Percentiles rank a stretch among this genome's conserved stretches.
Evolutionary conservation across 2,888 invertebrate species (phyloP).

Genomic region (Melanargia galathea): DNA sequence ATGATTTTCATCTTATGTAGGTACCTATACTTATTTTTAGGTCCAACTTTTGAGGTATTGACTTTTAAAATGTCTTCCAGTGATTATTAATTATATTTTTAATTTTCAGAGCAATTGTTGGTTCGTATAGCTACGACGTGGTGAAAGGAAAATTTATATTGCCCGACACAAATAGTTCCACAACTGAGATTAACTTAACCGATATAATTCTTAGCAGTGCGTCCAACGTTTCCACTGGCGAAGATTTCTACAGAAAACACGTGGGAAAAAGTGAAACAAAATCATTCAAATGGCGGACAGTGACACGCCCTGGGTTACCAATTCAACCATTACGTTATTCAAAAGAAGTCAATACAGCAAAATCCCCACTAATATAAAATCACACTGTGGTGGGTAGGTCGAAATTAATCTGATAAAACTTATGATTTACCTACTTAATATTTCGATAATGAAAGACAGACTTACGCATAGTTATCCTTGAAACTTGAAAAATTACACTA

Average conservation of each 20-base stretch:
- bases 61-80: neutral
- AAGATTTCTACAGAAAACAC: slow-evolving; percentile 28
- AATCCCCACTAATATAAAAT: neutral
- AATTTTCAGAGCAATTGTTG: slow-evolving; percentile 56
- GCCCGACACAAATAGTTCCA: slow-evolving; percentile 9
- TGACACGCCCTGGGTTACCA: neutral
- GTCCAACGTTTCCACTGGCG: neutral
- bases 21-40: too few relatives aligned
- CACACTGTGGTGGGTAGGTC: too few relatives aligned
- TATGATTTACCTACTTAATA: too few relatives aligned
- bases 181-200: slow-evolving; percentile 24
- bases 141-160: slow-evolving; percentile 47
- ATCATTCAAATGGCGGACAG: slow-evolving; percentile 12
- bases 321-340: slow-evolving; percentile 18
- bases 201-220: slow-evolving; percentile 24
- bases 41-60: too few relatives aligned
- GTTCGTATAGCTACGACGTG: slow-evolving; percentile 52
- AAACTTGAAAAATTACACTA: too few relatives aligned
- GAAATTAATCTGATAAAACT: too few relatives aligned
- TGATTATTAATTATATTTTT: neutral
- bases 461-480: too few relatives aligned
- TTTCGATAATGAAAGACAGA: too few relatives aligned
- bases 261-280: slow-evolving; percentile 15
- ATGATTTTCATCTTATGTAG: too few relatives aligned
- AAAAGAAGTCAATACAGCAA: neutral